phyloP scores from a whole-genome alignment of 2,888 invertebrate species.

The Corythucha ciliata region DNA sequence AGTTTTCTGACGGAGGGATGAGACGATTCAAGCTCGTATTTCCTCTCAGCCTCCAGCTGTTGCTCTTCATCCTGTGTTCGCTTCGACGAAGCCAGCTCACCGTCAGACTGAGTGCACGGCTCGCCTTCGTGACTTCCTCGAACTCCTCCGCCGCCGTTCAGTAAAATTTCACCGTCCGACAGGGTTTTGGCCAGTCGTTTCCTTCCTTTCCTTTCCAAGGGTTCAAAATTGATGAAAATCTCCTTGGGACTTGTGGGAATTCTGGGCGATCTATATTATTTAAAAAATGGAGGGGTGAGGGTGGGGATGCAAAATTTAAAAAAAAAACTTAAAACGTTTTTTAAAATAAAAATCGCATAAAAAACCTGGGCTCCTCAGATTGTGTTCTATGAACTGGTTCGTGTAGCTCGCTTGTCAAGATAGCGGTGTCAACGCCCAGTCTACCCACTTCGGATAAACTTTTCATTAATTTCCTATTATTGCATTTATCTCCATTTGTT shows the following conservation, averaged over 20 bases:
- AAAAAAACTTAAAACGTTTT: slow-evolving; percentile 12
- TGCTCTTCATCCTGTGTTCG: slow-evolving; percentile 28
- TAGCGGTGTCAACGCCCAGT: slow-evolving; percentile 33
- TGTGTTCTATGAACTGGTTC: slow-evolving; percentile 72
- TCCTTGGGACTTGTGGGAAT: slow-evolving; percentile 47
- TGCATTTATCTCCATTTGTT: slow-evolving; percentile 67
- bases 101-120: slow-evolving; percentile 41
- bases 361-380: slow-evolving; percentile 55
- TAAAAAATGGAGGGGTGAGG: not conserved
- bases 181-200: slow-evolving; percentile 58
- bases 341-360: slow-evolving; percentile 8
- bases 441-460: slow-evolving; percentile 65
- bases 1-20: too few species aligned
- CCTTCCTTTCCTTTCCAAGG: slow-evolving; percentile 42
- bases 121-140: slow-evolving; percentile 42
- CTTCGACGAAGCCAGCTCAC: slow-evolving; percentile 38
- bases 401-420: slow-evolving; percentile 47
- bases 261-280: slow-evolving; percentile 33
- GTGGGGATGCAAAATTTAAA: too few species aligned
- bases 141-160: slow-evolving; percentile 47
- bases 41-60: too few species aligned
- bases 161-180: slow-evolving; percentile 69
- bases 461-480: slow-evolving; percentile 69
- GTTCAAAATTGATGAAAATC: slow-evolving; percentile 81
- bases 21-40: slow-evolving; percentile 1